Evolutionary conservation across 2,888 invertebrate genomes (phyloP), one percentile per base, ranked within the genome.

Genomic region (Rhimphoctona megacephalus): DNA sequence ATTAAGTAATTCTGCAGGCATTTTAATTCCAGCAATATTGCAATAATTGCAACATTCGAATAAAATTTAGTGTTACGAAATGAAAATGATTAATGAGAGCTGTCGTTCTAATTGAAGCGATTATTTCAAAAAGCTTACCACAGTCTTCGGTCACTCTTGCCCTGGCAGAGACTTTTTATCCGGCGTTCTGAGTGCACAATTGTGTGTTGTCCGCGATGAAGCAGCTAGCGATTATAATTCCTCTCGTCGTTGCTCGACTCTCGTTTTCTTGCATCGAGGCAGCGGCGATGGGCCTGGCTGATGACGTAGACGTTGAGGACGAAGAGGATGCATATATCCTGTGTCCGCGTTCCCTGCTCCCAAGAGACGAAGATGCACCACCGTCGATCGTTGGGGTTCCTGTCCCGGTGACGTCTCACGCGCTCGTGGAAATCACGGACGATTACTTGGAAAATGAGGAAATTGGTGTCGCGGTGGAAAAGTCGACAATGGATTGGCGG

Each of bases 61-160:
- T 3, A 11, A 57, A 57, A 57, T 57, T 22, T 9, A 39, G 11
- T 11, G 25, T 57, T 30, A 17, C 61, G 61, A 25, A 1, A 61
- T 17, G 61, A 30, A 61, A 61, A 61, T 61, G 61, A 61, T 61
- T 61, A 5, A 61, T 61, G 61, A 61, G 61, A 30, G 14, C 17
- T 61, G 22, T 61, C 61, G 61, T 1, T 30, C 7, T 61, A 30
- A 61, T 61, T 61, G 30, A 30, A 61, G 30, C 61, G 61, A 61
- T 61, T 17, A 30, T 30, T 30, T 61, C 17, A 30, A 61, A 61
- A 49, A 17, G 14, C 17, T 30, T 61, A 30, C 22, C 61, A 25
- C 61, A 30, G 17, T 30, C 30, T 9, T 14, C 14, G 30, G 6
- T 14, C 30, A 19, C 49, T 17, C 30, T 30, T 61, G 17, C 30